Evolutionary conservation across 2,113 vertebrate genomes (phyloP).

Genomic region (Thermophis baileyi): DNA sequence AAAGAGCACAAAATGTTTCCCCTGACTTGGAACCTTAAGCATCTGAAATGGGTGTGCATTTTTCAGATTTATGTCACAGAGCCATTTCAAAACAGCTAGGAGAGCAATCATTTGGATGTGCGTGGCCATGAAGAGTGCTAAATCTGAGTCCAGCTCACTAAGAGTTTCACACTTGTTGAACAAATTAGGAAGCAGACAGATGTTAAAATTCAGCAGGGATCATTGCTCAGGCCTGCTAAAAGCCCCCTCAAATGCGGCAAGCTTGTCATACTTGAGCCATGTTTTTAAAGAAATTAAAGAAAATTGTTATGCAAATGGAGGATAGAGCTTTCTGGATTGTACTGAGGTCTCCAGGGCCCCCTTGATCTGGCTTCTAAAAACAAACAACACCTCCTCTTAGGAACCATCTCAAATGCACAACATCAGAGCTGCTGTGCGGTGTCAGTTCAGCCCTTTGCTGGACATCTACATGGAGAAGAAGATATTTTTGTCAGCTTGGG

Average conservation of each 20-base stretch:
- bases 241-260: not conserved
- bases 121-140: constrained; percentile 47
- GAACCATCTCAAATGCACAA: not conserved
- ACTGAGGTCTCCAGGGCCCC: not conserved
- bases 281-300: not conserved
- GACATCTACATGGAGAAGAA: not conserved
- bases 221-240: not conserved
- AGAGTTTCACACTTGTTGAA: constrained; percentile 24
- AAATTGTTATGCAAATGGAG: not conserved
- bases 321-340: not conserved
- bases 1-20: constrained; percentile 37
- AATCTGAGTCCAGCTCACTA: constrained; percentile 55
- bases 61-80: constrained; percentile 39
- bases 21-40: constrained; percentile 48
- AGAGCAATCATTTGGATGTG: constrained; percentile 32
- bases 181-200: constrained; percentile 47
- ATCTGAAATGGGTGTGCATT: constrained; percentile 44
- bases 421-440: not conserved
- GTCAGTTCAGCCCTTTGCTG: not conserved
- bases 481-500: not conserved
- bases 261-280: not conserved
- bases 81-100: constrained; percentile 48
- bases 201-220: constrained; percentile 4
- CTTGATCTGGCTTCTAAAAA: not conserved
- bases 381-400: not conserved